Conservation (phyloP, 2,113 vertebrate genomes). For the Dromas ardeola region DNA sequence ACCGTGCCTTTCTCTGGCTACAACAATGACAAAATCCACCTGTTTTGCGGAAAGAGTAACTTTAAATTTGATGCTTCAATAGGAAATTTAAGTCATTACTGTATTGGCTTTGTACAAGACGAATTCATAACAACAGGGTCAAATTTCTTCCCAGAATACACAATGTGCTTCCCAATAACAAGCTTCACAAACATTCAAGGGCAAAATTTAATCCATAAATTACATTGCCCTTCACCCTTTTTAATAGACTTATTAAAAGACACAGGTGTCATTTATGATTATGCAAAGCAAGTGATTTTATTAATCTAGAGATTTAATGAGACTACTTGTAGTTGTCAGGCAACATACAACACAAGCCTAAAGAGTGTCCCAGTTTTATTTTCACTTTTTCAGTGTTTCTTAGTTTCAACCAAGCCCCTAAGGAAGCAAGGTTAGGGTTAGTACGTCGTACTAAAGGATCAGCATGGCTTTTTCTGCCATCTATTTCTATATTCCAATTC, state of each 20-base stretch:
- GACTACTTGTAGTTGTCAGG: not conserved
- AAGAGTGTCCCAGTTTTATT: not conserved
- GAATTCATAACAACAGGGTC: not conserved
- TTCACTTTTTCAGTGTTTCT: not conserved
- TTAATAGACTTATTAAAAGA: not conserved
- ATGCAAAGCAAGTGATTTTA: not conserved
- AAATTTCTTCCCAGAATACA: not conserved
- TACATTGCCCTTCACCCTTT: not conserved
- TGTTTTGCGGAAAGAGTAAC: not conserved
- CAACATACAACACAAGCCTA: not conserved
- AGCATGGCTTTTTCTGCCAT: not conserved
- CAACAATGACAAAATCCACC: not conserved
- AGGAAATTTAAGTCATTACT: not conserved
- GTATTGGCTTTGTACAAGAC: not conserved
- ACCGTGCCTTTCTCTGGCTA: not conserved
- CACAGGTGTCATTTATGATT: not conserved
- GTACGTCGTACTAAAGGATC: not conserved
- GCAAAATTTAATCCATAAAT: constrained; percentile 4
- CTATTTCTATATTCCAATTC: not conserved
- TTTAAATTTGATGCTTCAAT: not conserved
- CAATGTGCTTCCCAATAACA: accelerated
- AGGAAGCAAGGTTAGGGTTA: not conserved
- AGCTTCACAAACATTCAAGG: not conserved
- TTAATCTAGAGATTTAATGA: not conserved
- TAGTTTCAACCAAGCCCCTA: not conserved